Base-by-base conservation (phyloP, 1,140 invertebrate genomes). In the Pachyrhynchus sulphureomaculatus region DNA sequence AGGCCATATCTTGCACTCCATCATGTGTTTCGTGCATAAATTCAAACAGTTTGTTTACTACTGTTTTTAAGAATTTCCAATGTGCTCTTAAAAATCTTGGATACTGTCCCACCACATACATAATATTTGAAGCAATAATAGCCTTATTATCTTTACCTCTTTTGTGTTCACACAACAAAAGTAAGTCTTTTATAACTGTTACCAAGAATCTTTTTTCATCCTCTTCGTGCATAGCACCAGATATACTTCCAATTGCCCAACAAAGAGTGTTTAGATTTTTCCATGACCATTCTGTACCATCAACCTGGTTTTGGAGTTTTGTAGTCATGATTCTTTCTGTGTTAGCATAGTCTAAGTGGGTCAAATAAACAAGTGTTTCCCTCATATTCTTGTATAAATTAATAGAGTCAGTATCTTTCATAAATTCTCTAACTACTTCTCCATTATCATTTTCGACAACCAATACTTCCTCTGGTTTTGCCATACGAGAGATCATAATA, bases 21-120 rank as follows among this genome's bases (percentile, higher is more conserved):
- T 99, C 98, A 77, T 99, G 98, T 24, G 96, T 98, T 84, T 99
- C 96, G 80, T 99, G 98, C 98, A 99, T 99, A 77, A 99, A 99
- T 81, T 99, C 98, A 82, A 99, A 99, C 29, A 99, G 82, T 82
- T 99, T 99, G 82, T 99, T 99, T 41, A 99, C 96, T 73, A 99
- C 98, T 55, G 98, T 99, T 82, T 99, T 99, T n/a, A 99, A 83
- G 80, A 99, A 99, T 78, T 98, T 96, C 98, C 98, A 99, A 80
- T 99, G 98, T n/a, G 95, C 96, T 69, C 95, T 82, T 33, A 99
- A 82, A 80, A 99, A 99, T 41, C 97, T 83, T 44, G 98, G 98
- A 82, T 99, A 99, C 76, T 99, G 98, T 20, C 98, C 98, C 26
- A 99, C 98, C 63, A 99, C 97, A 78, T 99, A 99, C 98, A 99